A percentile compares a stretch with the other conserved stretches of the same genome.
Evolutionary conservation across 2,888 invertebrate genomes (phyloP).

Genomic region (Nematopogon swammerdamellus): DNA sequence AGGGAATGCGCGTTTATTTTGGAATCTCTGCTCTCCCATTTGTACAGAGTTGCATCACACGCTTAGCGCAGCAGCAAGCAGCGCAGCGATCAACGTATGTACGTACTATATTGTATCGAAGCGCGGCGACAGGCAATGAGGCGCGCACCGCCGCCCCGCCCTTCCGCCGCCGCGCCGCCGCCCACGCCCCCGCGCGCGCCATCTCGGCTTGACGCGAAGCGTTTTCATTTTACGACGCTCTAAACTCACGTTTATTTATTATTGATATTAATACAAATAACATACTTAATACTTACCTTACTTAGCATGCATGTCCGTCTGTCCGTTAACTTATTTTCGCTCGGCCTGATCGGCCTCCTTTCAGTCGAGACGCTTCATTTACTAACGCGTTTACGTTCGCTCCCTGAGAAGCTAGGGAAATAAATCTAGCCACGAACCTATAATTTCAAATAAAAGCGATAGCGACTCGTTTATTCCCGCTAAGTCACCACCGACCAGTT

Average conservation of each 20-base stretch:
- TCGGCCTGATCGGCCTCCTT: neutral
- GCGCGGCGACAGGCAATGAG: no score
- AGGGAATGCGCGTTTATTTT: neutral
- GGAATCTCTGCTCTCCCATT: neutral
- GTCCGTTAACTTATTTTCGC: neutral
- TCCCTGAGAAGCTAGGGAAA: no score
- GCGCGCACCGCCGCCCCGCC: no score
- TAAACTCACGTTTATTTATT: neutral
- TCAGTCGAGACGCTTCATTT: neutral
- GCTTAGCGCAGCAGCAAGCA: no score
- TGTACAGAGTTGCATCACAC: neutral
- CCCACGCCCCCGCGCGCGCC: no score
- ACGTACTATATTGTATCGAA: no score
- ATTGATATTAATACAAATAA: neutral
- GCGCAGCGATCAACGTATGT: no score
- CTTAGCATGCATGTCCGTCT: neutral
- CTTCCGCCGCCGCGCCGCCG: no score
- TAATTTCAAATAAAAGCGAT: neutral
- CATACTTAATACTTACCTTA: neutral
- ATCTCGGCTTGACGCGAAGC: neutral
- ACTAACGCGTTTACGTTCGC: neutral
- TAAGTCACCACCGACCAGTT: neutral
- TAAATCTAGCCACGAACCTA: no score
- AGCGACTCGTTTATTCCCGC: neutral
- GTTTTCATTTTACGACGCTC: neutral